Evolutionary conservation across 2,888 invertebrate species (phyloP), one percentile per base, ranked within the genome.

Genomic region (Cremastinae sp.): DNA sequence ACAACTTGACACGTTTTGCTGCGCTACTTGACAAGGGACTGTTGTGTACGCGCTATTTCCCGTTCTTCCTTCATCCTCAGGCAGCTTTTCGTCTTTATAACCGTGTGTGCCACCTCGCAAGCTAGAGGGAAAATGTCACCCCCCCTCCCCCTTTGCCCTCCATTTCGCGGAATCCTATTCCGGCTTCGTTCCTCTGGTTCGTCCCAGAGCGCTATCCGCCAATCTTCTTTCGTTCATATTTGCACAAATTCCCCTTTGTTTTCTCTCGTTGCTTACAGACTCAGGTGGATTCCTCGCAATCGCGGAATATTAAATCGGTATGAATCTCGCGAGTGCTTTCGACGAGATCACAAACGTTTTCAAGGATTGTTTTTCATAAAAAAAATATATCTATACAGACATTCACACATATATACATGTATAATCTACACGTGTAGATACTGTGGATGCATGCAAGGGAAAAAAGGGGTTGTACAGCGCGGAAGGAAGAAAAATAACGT

Each of bases 1-100:
- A 84, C 86, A 85, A 86, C 85, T 86, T 85, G 86, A 86, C 86
- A 85, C 83, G 83, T 84, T 62, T 85, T 83, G 77, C 80, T 81
- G 56, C 16, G 43, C 28, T 5, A 28, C 22, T 71, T 68, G 75
- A 74, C 79, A 66, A 78, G 73, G 78, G 69, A 59, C 65, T 22
- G 49, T 56, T 65, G 55, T 68, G 58, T 12, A 64, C 51, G 56
- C 51, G 62, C 68, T 49, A 59, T 69, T 39, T 59, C 69, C 49
- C 41, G 2, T 9, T 65, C 22, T 14, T 55, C 14, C 56, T 55
- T 16, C 12, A 16, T 45, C n/a, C 49, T 20, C 62, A 2, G 28
- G 28, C 28, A 28, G 28, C 28, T 41, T 62, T 58, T 56, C 49
- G 53, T 10, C 22, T 73, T 49, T 47, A 61, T 35, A 53, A 37